Evolutionary conservation across 2,888 invertebrate species (phyloP), one percentile per base, ranked within the genome.

Genomic region (Fragum fragum): DNA sequence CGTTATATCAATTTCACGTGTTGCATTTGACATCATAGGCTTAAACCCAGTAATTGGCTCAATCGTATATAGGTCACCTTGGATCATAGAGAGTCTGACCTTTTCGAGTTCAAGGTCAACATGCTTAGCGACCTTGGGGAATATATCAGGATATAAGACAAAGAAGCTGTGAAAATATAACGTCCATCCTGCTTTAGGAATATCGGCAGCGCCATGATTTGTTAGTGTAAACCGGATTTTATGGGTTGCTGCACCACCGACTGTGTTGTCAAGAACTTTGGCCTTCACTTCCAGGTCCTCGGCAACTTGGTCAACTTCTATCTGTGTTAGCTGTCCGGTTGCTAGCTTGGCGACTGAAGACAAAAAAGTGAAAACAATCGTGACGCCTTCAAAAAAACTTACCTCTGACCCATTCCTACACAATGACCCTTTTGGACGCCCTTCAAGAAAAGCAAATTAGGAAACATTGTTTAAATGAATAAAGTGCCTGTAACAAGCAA

Each of bases 141-240:
- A 83, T 1, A 80, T 74, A 1, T 78, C 81, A 0, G 91, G 88
- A 69, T 89, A 89, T 14, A 91, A 82, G 73, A 91, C 80, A 29
- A 88, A 89, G 36, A 89, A 79, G 55, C 90, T 91, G 57, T 89
- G 90, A 70, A 92, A 91, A 66, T 88, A 92, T 16, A 92, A 80
- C 14, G 75, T 73, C 91, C 91, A 92, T 28, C 81, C 76, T 5
- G 73, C 70, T 14, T 72, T 39, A 0, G 79, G 63, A 18, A 90
- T 69, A 5, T 80, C 29, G 1, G 16, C 11, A 7, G 36, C 57
- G 1, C 87, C 87, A 1, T n/a, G 74, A 29, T 88, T 88, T 11
- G 63, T 76, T 2, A 88, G 21, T 0, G 77, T 75, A 3, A 87
- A 47, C 36, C 73, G 59, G 16, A 85, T 73, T 1, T 72, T 55